Evolutionary conservation across 2,888 invertebrate species (phyloP), one percentile per base, ranked within the genome.

Genomic region (Gymnocheta viridis): DNA sequence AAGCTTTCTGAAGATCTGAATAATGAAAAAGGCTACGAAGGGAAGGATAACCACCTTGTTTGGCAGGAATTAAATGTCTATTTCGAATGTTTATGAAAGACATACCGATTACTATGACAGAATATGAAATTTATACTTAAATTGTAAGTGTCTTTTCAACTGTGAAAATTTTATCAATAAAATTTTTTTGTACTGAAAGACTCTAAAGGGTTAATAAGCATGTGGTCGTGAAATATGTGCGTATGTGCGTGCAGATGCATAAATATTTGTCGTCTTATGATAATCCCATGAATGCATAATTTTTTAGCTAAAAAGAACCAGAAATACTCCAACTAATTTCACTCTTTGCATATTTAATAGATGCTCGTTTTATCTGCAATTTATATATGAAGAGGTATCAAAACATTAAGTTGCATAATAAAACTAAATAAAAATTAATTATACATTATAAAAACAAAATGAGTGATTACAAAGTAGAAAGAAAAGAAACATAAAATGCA

Each of bases 311-410:
- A 24, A 73, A 19, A 49, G 6, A n/a, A 27, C 49, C 3, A 35
- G 14, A n/a, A n/a, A n/a, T n/a, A n/a, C n/a, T n/a, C n/a, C 35
- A 60, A 32, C 19, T 14, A 19, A 1, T 51, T 60, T 22, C 12
- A 44, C 51, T n/a, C 19, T 38, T 32, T n/a, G n/a, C n/a, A 81
- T 70, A 64, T 38, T 69, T 76, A 62, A 66, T 72, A 72, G 58
- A 32, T 54, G 29, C 66, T 49, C 54, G 58, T 82, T 82, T 82
- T 64, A 56, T 51, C n/a, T 47, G 47, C 64, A 70, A 70, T 66
- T 82, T 38, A 66, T 76, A 82, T 82, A 76, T 64, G 49, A 54
- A 38, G 64, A 70, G 56, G 70, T 66, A 66, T 54, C 66, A 66
- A 32, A 51, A 54, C 19, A 72, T 72, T 72, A 29, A 49, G 17